A percentile compares a stretch with the other conserved stretches of the same genome.
These are phyloP conservation scores for Cebus imitator DNA, from an alignment of 2,113 vertebrate species.

Conservation along the genomic window DNA sequence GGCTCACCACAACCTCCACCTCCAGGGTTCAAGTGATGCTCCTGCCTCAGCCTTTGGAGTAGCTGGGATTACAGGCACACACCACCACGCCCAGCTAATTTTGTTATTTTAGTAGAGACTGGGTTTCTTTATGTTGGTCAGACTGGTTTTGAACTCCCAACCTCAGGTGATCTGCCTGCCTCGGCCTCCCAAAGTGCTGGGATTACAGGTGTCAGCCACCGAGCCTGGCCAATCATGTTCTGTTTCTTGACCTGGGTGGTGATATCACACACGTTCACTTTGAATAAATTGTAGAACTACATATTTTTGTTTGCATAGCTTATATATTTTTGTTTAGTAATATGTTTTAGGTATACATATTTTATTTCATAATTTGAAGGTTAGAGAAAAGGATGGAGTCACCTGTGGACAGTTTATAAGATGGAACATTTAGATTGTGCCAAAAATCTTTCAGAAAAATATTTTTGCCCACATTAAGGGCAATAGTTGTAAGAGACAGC, in stretches of 20 bases:
- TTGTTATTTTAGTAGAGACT: too few relatives aligned
- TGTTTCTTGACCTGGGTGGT: neutral
- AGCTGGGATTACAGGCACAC: too few relatives aligned
- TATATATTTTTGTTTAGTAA: neutral
- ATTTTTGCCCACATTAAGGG: neutral
- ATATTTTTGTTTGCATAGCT: neutral
- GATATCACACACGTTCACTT: neutral
- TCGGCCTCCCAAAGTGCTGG: too few relatives aligned
- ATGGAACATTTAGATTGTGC: neutral
- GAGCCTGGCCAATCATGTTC: fast-evolving
- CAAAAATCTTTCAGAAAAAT: neutral
- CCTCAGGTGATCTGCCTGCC: too few relatives aligned
- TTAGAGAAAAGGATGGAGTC: neutral
- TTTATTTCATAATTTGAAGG: neutral
- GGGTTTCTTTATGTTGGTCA: too few relatives aligned
- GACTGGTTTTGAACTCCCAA: too few relatives aligned
- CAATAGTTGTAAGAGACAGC: neutral
- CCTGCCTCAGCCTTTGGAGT: too few relatives aligned
- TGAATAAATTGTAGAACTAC: neutral
- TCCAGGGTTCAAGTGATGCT: too few relatives aligned
- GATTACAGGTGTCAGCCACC: too few relatives aligned
- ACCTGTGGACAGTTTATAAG: neutral
- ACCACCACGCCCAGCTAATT: too few relatives aligned
- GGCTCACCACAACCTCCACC: too few relatives aligned
- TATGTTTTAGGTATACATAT: neutral